Base-by-base conservation (phyloP, 2,888 invertebrate genomes). In the Drosophila macrospina region DNA sequence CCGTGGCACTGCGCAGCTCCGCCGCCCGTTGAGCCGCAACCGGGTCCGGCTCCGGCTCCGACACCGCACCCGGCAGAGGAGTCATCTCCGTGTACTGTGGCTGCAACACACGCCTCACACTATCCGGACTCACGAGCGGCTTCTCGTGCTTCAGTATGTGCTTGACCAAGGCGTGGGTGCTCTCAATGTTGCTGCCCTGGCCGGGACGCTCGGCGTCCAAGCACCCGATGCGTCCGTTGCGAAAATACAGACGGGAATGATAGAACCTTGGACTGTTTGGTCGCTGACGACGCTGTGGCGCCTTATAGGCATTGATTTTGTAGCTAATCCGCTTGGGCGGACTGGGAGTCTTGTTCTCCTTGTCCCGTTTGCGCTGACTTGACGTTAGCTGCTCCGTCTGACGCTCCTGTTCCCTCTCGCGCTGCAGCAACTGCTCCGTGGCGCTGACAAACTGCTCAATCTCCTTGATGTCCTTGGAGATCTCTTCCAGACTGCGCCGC, bases 151-250 rank as follows among this genome's bases (percentile, higher is more conserved):
- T 90, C 3, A 92, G 72, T 41, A 92, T 92, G 34, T 92, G 90
- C 66, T 92, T 92, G n/a, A 92, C 90, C 72, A 92, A 61, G 0
- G 91, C 92, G 69, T 92, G 92, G 0, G 92, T 92, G 48, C 91
- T 89, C 54, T 92, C 91, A 15, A 92, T 89, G 71, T 92, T 92
- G 36, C 91, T 89, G 0, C 78, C 66, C 47, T 90, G 91, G 16
- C 91, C 91, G 5, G 74, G 3, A 0, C 80, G 82, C 36, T 92
- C 91, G 0, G 92, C 90, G 34, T 92, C 92, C 16, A 91, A 81
- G 57, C 92, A 92, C 10, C 92, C 92, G 11, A 92, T 92, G 54
- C 90, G 90, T 0, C 92, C 92, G 56, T 92, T 92, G 0, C 91
- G 90, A 65, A 92, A 92, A 56, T 92, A 92, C 5, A 92, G 69